phyloP scores from a whole-genome alignment of 2,113 vertebrate genomes.

The Forbesichthys papilliferus region DNA sequence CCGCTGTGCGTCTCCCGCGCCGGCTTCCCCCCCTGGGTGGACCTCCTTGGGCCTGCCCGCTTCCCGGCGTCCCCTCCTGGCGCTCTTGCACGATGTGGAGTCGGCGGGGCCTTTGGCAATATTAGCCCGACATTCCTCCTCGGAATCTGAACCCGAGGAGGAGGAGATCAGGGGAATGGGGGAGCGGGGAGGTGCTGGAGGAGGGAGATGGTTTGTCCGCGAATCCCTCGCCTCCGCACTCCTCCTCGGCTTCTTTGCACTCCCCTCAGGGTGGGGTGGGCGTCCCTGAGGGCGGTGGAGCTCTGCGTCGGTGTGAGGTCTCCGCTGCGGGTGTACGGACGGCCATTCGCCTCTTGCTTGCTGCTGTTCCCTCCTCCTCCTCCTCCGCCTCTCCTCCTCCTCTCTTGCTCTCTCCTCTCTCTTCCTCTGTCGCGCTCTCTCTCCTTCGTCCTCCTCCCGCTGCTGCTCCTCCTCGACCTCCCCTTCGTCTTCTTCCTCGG shows the following conservation, averaged over 20 bases:
- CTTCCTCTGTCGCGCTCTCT: conserved; percentile 62
- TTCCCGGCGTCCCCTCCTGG: conserved; percentile 58
- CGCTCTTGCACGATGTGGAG: conserved; percentile 72
- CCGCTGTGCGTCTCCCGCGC: conserved; percentile 77
- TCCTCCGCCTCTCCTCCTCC: conserved; percentile 56
- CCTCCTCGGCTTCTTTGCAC: conserved; percentile 35
- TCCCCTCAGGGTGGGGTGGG: conserved; percentile 23
- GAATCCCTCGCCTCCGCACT: conserved; percentile 56
- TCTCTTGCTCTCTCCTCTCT: conserved; percentile 50
- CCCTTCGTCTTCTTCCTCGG: conserved; percentile 70
- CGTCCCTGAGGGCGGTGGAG: conserved; percentile 21
- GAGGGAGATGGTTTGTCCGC: conserved; percentile 67
- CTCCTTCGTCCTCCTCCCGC: conserved; percentile 50
- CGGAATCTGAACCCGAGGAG: conserved; percentile 83
- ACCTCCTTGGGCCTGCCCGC: conserved; percentile 65
- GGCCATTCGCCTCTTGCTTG: conserved; percentile 50
- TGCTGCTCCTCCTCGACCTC: conserved; percentile 41
- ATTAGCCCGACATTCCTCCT: conserved; percentile 71
- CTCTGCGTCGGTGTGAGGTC: conserved; percentile 22
- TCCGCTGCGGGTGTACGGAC: conserved; percentile 47
- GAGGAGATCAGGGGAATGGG: conserved; percentile 70
- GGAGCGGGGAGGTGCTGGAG: conserved; percentile 63
- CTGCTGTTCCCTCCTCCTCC: conserved; percentile 59
- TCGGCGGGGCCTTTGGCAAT: conserved; percentile 76
- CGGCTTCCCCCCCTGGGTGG: conserved; percentile 20